These are phyloP conservation scores for Melipona beecheii DNA, from an alignment of 2,888 invertebrate species.

Conservation along the genomic window DNA sequence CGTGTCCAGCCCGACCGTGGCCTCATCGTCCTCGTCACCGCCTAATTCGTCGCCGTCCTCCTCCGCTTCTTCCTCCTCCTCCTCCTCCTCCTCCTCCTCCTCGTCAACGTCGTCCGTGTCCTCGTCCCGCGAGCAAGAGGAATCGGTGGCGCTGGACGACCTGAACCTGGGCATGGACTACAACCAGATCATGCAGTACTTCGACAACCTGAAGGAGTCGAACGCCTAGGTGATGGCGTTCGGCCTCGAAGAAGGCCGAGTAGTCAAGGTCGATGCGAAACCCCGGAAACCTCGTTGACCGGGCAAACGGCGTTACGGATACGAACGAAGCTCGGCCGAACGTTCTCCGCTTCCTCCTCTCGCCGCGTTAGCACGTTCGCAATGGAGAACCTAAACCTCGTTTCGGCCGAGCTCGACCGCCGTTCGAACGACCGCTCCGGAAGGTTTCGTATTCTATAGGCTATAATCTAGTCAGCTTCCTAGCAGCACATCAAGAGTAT, in stretches of 20 bases:
- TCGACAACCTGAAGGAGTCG: slow-evolving; percentile 98
- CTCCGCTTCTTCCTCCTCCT: slow-evolving; percentile 59
- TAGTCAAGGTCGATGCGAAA: slow-evolving; percentile 69
- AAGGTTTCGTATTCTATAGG: slow-evolving; percentile 73
- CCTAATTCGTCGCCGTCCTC: slow-evolving; percentile 83
- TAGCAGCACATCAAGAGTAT: slow-evolving; percentile 80
- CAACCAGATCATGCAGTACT: slow-evolving; percentile 98
- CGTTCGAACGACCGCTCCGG: slow-evolving; percentile 39
- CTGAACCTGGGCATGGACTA: slow-evolving; percentile 95
- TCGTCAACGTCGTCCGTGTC: slow-evolving; percentile 75
- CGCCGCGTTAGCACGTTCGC: slow-evolving; percentile 45
- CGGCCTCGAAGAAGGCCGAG: slow-evolving; percentile 89
- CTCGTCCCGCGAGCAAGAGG: slow-evolving; percentile 84
- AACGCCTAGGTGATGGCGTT: slow-evolving; percentile 92
- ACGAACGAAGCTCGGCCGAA: slow-evolving; percentile 17
- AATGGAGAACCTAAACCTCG: slow-evolving; percentile 30
- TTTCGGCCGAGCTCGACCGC: slow-evolving; percentile 21
- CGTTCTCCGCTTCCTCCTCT: slow-evolving; percentile 51
- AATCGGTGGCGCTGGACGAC: slow-evolving; percentile 91
- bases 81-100: slow-evolving; percentile 74
- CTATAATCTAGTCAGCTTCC: slow-evolving; percentile 83
- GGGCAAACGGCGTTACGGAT: not conserved
- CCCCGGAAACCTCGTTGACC: slow-evolving; percentile 56
- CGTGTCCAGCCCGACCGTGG: slow-evolving; percentile 62
- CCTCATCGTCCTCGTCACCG: slow-evolving; percentile 69